Evolutionary conservation across 2,113 vertebrate species (phyloP), one percentile per base, ranked within the genome.

Genomic region (Alosa alosa): DNA sequence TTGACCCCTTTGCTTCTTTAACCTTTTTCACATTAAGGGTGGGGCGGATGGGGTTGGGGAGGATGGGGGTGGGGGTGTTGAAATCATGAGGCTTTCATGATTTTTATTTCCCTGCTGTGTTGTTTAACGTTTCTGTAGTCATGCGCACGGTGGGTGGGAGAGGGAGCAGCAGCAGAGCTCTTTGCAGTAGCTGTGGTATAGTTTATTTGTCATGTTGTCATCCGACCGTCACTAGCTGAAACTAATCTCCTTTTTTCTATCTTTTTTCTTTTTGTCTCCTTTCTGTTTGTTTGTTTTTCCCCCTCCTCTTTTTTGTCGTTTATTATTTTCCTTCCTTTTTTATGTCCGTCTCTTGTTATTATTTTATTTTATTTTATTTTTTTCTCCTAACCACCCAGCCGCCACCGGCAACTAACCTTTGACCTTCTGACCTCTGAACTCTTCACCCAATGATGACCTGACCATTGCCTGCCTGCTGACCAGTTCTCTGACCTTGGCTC

Each of bases 361-460:
- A 96, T 96, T 91, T 94, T 93, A 92, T 93, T 89, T 94, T 90
- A 31, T 92, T 95, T 93, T 96, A 92, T 86, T 90, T 93, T 91
- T 94, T 96, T 94, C 96, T 97, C 96, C 97, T 99, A 99, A 99
- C 98, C 97, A 96, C 96, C 96, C 97, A 99, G 98, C 98, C 97
- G 97, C 98, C 98, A 99, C 97, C 95, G 97, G 98, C 98, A 98
- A 99, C 98, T 99, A 99, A 99, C 97, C 98, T 97, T 97, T 99
- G 98, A 99, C 97, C 98, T 98, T 99, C 97, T 98, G 97, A 99
- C 96, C 97, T 99, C 97, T 99, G 96, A 97, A 97, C 95, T 97
- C 96, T 97, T 97, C 97, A 98, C 97, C 97, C 98, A 99, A 97
- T 99, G 98, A 99, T 97, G 98, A 99, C 97, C 98, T 98, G 96